Percentiles rank a stretch among this genome's conserved stretches.
Conservation (phyloP, 2,797 vertebrate species). For the Trachurus trachurus region DNA sequence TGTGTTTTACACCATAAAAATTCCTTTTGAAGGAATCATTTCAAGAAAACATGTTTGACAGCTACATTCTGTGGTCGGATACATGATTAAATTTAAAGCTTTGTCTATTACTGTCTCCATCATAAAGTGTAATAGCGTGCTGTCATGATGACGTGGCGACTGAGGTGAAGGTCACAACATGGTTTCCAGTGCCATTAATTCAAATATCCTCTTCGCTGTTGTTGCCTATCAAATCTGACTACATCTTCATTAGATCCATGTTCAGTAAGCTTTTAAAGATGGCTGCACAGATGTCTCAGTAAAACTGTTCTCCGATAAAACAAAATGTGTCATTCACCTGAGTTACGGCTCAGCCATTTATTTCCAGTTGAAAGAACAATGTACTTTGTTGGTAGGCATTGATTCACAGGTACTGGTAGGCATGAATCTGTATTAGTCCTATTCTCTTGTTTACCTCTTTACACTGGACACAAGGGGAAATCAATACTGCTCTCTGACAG, state of each 20-base stretch:
- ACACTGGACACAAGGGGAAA: conserved; percentile 51
- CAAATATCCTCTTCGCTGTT: not conserved
- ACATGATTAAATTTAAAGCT: not conserved
- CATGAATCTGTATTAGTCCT: conserved; percentile 7
- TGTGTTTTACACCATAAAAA: not conserved
- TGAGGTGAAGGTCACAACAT: conserved; percentile 33
- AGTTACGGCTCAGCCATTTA: conserved; percentile 34
- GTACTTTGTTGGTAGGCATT: conserved; percentile 13
- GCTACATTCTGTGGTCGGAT: not conserved
- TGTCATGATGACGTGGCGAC: conserved; percentile 1
- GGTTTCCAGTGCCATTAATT: not conserved
- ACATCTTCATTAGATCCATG: not conserved
- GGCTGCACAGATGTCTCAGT: conserved; percentile 25
- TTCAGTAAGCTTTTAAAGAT: conserved; percentile 10
- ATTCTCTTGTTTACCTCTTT: conserved; percentile 57
- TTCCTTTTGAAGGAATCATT: not conserved
- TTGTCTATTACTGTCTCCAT: conserved; percentile 7
- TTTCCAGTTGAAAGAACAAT: conserved; percentile 40
- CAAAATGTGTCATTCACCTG: conserved; percentile 22
- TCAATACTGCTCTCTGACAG: conserved; percentile 59
- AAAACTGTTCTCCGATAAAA: conserved; percentile 21
- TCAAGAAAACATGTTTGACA: not conserved
- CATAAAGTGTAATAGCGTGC: not conserved
- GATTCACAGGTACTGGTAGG: conserved; percentile 27
- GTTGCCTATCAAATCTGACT: not conserved